Evolutionary conservation across 2,113 vertebrate genomes (phyloP), one percentile per base, ranked within the genome.

Genomic region (Myiopsitta monachus): DNA sequence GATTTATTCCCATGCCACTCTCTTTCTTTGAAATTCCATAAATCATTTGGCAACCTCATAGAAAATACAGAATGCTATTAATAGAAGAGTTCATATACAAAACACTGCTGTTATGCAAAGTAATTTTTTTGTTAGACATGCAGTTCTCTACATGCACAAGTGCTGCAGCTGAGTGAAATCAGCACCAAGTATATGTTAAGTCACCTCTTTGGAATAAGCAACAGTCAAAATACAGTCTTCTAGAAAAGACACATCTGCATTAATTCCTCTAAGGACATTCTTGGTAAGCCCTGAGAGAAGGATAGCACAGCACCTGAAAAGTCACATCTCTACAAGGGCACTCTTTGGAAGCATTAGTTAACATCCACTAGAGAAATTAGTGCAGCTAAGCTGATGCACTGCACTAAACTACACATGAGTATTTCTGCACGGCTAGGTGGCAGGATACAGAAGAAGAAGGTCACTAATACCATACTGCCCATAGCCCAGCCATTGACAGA

Each of bases 101-200:
- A 91, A 75, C 41, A 70, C 8, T 23, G 64, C 82, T 87, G 82
- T 96, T 95, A 97, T 81, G 76, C 64, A 83, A 84, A 69, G 26
- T 14, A 5, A n/a, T 73, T 66, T 78, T 74, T 55, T 77, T 86
- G 77, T 94, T 83, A 92, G 54, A 87, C 94, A 95, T 96, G 92
- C 95, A 92, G 70, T 10, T 78, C 27, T 90, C 47, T 36, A 47
- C 95, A 95, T 96, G 96, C 97, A 96, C 70, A 89, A 87, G 82
- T 87, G 88, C 76, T 90, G 78, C 74, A 82, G 83, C 39, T 63
- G 54, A 62, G 52, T 57, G 49, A 88, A 52, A 59, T 33, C n/a
- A 91, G 79, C 63, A 82, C 10, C 14, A 31, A 59, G 43, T 24
- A 14, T 3, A 43, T 28, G 68, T 85, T 89, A 90, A 81, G 26